phyloP scores from a whole-genome alignment of 2,797 vertebrate genomes.

The Acipenser ruthenus region DNA sequence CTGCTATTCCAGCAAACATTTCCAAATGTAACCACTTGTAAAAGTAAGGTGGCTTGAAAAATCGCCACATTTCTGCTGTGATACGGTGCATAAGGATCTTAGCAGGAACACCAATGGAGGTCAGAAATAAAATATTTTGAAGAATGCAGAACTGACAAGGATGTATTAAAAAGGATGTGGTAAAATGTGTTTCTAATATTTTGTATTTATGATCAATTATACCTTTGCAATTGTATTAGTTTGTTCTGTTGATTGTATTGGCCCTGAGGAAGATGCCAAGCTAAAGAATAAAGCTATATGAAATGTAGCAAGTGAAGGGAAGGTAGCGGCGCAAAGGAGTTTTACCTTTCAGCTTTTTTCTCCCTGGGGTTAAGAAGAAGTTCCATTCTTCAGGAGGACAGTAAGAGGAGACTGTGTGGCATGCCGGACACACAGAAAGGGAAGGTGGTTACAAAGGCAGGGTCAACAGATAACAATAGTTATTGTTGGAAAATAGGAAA shows the following conservation, averaged over 20 bases:
- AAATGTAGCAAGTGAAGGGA: no score
- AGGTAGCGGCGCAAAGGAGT: not conserved
- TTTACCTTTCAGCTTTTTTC: constrained; percentile 43
- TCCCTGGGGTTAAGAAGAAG: constrained; percentile 56
- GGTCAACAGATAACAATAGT: not conserved
- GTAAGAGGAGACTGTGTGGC: constrained; percentile 45
- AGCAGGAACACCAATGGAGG: no score
- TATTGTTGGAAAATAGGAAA: not conserved
- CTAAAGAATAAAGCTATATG: no score
- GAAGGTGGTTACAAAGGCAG: constrained; percentile 27
- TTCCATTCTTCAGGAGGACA: constrained; percentile 58
- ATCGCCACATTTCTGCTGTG: no score
- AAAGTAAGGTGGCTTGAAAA: no score
- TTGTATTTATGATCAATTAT: constrained; percentile 27
- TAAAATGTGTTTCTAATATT: constrained; percentile 3
- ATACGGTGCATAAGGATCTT: no score
- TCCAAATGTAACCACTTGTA: no score
- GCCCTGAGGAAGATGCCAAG: no score
- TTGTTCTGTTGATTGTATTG: not conserved
- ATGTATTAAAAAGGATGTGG: no score
- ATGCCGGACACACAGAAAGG: constrained; percentile 30
- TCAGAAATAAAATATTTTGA: no score
- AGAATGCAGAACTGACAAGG: no score
- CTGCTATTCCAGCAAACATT: no score
- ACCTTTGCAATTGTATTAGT: constrained; percentile 1